Base-by-base conservation (phyloP, 2,113 vertebrate genomes). In the Protomyctophum bolini region DNA sequence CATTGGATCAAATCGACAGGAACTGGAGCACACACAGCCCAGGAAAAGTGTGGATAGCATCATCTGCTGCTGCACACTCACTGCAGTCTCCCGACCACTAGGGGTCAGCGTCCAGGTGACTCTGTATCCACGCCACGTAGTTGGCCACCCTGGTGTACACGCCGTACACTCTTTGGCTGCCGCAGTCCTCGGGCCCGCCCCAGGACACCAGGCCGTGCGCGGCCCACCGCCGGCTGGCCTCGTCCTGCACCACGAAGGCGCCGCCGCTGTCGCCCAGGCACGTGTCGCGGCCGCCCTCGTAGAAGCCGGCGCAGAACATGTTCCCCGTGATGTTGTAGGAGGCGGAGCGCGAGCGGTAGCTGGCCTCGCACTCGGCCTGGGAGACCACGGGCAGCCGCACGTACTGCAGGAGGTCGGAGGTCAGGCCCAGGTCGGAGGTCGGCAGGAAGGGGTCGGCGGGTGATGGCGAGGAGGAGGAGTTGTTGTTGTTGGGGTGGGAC, bases 231-330 rank as follows among this genome's bases (percentile, higher is more conserved):
- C 73, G 88, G 0, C 83, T 94, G 60, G 50, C 72, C 0, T 90
- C 75, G 11, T 98, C 95, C 75, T 95, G 89, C 68, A 94, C 95
- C 59, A 96, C 91, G 0, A 98, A 98, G 0, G 95, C 97, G 45
- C 97, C 98, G 0, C 97, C 98, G 0, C 98, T 99, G 81, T 99
- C 98, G 29, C 98, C 98, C 47, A 97, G 70, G 81, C 98, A 99
- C 0, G 97, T 99, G 91, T 99, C 98, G 10, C 91, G 92, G 8
- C 98, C 97, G 0, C 98, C 98, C 72, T 97, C 93, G 0, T 94
- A 95, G 88, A 95, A 99, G 5, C 98, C 98, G 0, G 98, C 98
- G 0, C 98, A 99, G 93, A 99, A 99, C 97, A 99, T 99, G 86
- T 96, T 97, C 76, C 96, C 92, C 0, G 96, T 99, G 85, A 99